Evolutionary conservation across 2,888 invertebrate species (phyloP).

Genomic region (Teleogryllus oceanicus): DNA sequence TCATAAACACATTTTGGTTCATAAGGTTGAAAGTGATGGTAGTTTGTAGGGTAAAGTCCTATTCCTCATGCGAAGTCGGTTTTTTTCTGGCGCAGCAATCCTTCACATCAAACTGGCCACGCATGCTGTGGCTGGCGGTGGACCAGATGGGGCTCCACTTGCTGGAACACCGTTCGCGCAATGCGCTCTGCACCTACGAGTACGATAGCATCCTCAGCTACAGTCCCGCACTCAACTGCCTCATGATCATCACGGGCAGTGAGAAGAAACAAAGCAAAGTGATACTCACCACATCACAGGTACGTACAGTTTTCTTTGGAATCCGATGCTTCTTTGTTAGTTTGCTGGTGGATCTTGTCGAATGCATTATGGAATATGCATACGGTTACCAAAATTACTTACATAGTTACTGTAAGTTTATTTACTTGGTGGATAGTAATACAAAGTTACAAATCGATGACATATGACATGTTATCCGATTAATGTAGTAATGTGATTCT

Average conservation of each 20-base stretch:
- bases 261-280: conserved; percentile 91
- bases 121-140: conserved; percentile 87
- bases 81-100: conserved; percentile 66
- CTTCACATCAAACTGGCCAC: conserved; percentile 93
- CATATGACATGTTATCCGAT: no score
- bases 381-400: no score
- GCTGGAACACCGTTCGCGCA: conserved; percentile 81
- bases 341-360: no score
- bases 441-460: no score
- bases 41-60: background rate
- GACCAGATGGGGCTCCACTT: conserved; percentile 89
- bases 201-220: conserved; percentile 86
- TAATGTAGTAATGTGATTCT: no score
- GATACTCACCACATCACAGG: conserved; percentile 88
- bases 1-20: background rate
- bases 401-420: no score
- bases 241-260: conserved; percentile 89
- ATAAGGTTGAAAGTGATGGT: no score
- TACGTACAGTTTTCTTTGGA: conserved; percentile 44
- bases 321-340: no score
- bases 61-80: conserved; percentile 34
- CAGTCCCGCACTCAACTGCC: conserved; percentile 85
- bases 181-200: conserved; percentile 86
- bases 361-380: no score
- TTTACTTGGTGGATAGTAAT: no score